These are phyloP conservation scores for Habroteleia sp. DNA, from an alignment of 2,888 invertebrate genomes.

Conservation along the genomic window DNA sequence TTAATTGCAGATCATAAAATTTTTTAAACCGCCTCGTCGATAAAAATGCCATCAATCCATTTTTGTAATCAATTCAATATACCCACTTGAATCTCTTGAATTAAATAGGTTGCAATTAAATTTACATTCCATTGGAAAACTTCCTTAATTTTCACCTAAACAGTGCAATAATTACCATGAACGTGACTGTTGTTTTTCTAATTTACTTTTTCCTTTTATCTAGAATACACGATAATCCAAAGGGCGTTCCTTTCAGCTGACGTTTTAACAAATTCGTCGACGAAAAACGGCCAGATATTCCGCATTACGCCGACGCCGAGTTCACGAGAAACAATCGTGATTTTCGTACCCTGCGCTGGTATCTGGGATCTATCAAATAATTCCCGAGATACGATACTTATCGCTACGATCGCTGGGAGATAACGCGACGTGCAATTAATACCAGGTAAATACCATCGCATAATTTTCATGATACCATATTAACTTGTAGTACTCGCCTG, in stretches of 20 bases:
- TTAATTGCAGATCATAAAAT: conserved; percentile 35
- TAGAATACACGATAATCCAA: conserved; percentile 39
- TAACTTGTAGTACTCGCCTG: conserved; percentile 41
- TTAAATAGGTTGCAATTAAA: too few species aligned
- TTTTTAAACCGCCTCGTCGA: conserved; percentile 13
- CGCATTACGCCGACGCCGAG: conserved; percentile 12
- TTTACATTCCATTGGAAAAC: too few species aligned
- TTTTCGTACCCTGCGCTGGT: conserved; percentile 34
- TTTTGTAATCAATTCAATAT: too few species aligned
- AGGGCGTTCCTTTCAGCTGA: conserved; percentile 61
- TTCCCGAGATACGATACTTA: conserved; percentile 41
- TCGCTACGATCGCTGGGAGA: conserved; percentile 56
- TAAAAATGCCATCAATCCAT: conserved; percentile 20
- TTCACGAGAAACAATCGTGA: conserved; percentile 48
- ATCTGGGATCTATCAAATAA: conserved; percentile 47
- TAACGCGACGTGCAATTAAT: conserved; percentile 72
- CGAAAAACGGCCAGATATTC: conserved; percentile 18
- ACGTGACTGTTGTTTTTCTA: too few species aligned
- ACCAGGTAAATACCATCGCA: conserved; percentile 66
- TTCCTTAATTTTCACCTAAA: too few species aligned
- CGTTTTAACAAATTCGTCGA: conserved; percentile 64
- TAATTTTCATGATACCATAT: conserved; percentile 59
- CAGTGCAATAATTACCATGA: too few species aligned
- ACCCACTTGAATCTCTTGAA: too few species aligned
- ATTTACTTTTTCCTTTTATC: conserved; percentile 11